phyloP scores from a whole-genome alignment of 2,888 invertebrate genomes.

The Phalera bucephala region DNA sequence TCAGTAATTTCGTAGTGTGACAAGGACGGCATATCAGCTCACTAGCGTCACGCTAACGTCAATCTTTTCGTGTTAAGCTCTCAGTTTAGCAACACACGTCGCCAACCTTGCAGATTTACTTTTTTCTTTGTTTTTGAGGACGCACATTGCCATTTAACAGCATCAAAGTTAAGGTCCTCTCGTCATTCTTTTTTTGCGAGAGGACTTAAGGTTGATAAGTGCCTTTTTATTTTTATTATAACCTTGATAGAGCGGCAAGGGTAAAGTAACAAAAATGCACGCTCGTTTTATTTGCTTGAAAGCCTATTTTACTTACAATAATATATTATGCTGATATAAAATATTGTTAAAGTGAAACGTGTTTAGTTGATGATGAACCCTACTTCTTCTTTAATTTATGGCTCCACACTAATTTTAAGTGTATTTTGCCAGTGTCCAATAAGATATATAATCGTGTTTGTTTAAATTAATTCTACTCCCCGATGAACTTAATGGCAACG shows the following conservation, averaged over 20 bases:
- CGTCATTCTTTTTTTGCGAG: conserved; percentile 50
- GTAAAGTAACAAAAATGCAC: conserved; percentile 2
- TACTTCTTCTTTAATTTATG: too few relatives aligned
- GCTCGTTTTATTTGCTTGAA: neutral
- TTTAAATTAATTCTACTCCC: too few relatives aligned
- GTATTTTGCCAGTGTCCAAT: too few relatives aligned
- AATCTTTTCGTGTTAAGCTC: too few relatives aligned
- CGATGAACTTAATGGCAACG: too few relatives aligned
- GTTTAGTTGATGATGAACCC: too few relatives aligned
- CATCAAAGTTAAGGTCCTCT: conserved; percentile 51
- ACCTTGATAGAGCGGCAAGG: conserved; percentile 32
- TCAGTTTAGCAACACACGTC: conserved; percentile 41
- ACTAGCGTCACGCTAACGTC: too few relatives aligned
- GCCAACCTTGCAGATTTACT: conserved; percentile 52
- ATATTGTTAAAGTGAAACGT: neutral
- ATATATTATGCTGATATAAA: neutral
- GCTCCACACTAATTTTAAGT: too few relatives aligned
- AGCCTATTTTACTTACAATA: neutral
- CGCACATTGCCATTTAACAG: conserved; percentile 62
- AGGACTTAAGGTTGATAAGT: conserved; percentile 24
- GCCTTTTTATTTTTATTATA: conserved; percentile 24
- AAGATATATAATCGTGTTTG: too few relatives aligned
- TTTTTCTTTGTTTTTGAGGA: conserved; percentile 60
- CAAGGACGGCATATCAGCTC: too few relatives aligned
- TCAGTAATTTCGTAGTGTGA: too few relatives aligned